Evolutionary conservation across 2,113 vertebrate genomes (phyloP).

Genomic region (Carollia perspicillata): DNA sequence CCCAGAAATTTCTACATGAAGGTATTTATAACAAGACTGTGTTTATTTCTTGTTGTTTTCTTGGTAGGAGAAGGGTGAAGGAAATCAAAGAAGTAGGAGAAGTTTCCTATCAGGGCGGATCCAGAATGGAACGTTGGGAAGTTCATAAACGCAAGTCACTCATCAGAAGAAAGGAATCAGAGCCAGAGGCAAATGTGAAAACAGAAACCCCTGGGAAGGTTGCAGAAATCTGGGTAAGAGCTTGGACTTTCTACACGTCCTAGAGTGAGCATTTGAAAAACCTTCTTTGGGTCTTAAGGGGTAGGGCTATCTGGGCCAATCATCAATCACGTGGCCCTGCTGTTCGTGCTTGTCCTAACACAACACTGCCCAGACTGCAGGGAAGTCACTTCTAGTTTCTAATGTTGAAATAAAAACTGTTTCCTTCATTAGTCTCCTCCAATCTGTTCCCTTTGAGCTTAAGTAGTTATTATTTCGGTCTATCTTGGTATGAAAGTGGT

Average conservation of each 20-base stretch:
- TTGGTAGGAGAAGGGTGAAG: not conserved
- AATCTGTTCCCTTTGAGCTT: not conserved
- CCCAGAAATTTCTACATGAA: not conserved
- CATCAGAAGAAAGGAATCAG: not conserved
- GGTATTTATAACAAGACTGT: not conserved
- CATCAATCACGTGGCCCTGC: not conserved
- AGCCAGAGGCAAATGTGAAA: not conserved
- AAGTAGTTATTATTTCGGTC: not conserved
- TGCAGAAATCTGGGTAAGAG: not conserved
- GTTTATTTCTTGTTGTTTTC: not conserved
- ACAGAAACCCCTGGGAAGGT: not conserved
- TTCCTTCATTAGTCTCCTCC: not conserved
- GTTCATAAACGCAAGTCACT: conserved; percentile 1
- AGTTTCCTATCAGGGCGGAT: not conserved
- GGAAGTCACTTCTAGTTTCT: not conserved
- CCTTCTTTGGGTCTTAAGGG: not conserved
- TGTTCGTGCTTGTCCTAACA: not conserved
- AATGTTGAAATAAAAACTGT: not conserved
- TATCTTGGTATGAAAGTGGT: not conserved
- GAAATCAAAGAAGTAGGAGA: not conserved
- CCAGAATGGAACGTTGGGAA: not conserved
- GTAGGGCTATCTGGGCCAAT: not conserved
- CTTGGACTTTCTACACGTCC: not conserved
- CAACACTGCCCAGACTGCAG: not conserved
- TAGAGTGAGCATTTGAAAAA: not conserved